Evolutionary conservation across 2,113 vertebrate species (phyloP), one percentile per base, ranked within the genome.

Genomic region (Ancistrus triradiatus): DNA sequence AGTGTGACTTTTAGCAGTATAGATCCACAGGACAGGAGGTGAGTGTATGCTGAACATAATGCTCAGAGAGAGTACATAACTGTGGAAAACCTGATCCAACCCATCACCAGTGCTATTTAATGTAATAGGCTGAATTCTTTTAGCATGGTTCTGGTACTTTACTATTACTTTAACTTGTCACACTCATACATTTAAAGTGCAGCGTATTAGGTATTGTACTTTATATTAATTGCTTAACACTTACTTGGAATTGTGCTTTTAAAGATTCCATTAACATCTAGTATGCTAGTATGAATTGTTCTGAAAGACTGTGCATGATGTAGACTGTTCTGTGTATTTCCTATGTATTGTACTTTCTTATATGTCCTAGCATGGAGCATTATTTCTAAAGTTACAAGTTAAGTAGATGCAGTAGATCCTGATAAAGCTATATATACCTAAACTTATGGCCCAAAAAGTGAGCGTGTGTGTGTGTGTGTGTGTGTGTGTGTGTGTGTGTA

Each of bases 11-110:
- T 89, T 86, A 92, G 90, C 79, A 93, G 89, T 77, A 74, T 89
- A 0, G 93, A 94, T 76, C 92, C 93, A 4, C 90, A 94, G 70
- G 92, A 94, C 81, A 84, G 90, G 58, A 91, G 92, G 93, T 95
- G 76, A 28, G 78, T 59, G 3, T n/a, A 3, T 2, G 8, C 8
- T 35, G 37, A 10, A 52, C 61, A 13, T 7, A 7, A 9, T n/a
- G 7, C 27, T 57, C 24, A 61, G 17, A 21, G 19, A 17, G 27
- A n/a, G n/a, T n/a, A n/a, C n/a, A n/a, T n/a, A 31, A 31, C 22
- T 8, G 2, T n/a, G 13, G 48, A 5, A 9, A 15, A 11, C 50
- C 4, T 14, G 13, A 33, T 9, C 17, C 8, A 13, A 11, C n/a
- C 24, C 9, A 35, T 1, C n/a, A n/a, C n/a, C n/a, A 28, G 14